Evolutionary conservation across 23 tunicate species (phyloP).

Genomic region (Clavelina lepadiformis): DNA sequence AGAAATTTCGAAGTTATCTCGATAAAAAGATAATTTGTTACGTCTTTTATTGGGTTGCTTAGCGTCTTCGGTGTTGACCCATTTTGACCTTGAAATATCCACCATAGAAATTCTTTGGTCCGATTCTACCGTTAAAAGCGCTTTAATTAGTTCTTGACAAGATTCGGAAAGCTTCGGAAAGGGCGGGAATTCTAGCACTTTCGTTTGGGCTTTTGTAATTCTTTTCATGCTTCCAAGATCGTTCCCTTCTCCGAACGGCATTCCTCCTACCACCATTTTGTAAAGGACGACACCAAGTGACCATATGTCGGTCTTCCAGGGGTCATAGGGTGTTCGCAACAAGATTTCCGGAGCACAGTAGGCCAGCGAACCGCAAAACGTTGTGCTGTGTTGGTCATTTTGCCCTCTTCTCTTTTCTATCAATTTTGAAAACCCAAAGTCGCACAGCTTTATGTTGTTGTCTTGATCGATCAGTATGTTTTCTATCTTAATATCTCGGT

Average conservation of each 20-base stretch:
- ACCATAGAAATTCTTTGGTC: slow-evolving; percentile 53
- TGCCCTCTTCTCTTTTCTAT: slow-evolving; percentile 27
- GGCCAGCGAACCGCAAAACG: slow-evolving; percentile 91
- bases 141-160: slow-evolving; percentile 63
- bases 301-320: slow-evolving; percentile 96
- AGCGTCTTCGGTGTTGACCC: slow-evolving; percentile 45
- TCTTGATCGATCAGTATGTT: slow-evolving; percentile 76
- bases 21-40: no score
- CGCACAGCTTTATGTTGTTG: slow-evolving; percentile 73
- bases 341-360: slow-evolving; percentile 98
- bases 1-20: no score
- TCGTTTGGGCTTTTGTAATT: slow-evolving; percentile 70
- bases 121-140: slow-evolving; percentile 61
- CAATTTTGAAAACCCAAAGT: slow-evolving; percentile 94
- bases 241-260: slow-evolving; percentile 98
- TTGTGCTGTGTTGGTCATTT: slow-evolving; percentile 39
- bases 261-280: slow-evolving; percentile 93
- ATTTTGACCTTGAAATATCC: slow-evolving; percentile 59
- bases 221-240: slow-evolving; percentile 76
- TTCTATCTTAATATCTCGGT: slow-evolving; percentile 93
- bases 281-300: slow-evolving; percentile 96
- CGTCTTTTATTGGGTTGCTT: no score
- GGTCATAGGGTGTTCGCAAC: slow-evolving; percentile 83
- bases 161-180: slow-evolving; percentile 40
- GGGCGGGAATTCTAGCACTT: slow-evolving; percentile 65